A percentile compares a stretch with the other conserved stretches of the same genome.
These are phyloP conservation scores for Neostethus bicornis DNA, from an alignment of 2,797 vertebrate species.

Conservation along the genomic window DNA sequence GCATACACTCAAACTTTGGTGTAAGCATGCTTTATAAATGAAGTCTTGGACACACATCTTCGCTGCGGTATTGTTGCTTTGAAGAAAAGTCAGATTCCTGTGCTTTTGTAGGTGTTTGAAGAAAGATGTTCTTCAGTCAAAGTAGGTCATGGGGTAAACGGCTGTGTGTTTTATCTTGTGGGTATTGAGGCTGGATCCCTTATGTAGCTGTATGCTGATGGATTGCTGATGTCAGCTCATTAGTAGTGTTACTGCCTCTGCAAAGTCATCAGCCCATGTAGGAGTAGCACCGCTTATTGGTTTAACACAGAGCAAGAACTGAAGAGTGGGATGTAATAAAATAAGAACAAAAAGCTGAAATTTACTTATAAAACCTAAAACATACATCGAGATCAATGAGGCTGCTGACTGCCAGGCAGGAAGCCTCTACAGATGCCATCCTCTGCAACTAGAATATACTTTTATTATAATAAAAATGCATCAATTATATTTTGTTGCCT, in stretches of 20 bases:
- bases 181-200: conserved; percentile 46
- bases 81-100: conserved; percentile 38
- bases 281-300: conserved; percentile 23
- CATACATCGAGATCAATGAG: too few relatives aligned
- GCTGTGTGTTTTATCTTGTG: conserved; percentile 54
- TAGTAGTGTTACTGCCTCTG: conserved; percentile 49
- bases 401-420: too few relatives aligned
- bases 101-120: conserved; percentile 51
- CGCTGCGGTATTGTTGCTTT: conserved; percentile 27
- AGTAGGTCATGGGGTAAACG: conserved; percentile 56
- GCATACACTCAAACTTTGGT: too few relatives aligned
- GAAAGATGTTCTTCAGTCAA: conserved; percentile 56
- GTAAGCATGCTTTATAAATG: too few relatives aligned
- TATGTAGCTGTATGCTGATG: conserved; percentile 54
- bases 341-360: conserved; percentile 5
- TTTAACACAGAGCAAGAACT: conserved; percentile 14
- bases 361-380: too few relatives aligned
- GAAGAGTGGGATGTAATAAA: conserved; percentile 14
- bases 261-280: conserved; percentile 54
- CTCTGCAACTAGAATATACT: background rate
- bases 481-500: too few relatives aligned
- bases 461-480: too few relatives aligned
- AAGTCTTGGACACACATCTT: conserved; percentile 12
- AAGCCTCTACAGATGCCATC: too few relatives aligned
- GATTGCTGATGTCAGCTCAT: conserved; percentile 70